Base-by-base conservation (phyloP, 2,888 invertebrate species). In the Zygothrica quintamaculata region DNA sequence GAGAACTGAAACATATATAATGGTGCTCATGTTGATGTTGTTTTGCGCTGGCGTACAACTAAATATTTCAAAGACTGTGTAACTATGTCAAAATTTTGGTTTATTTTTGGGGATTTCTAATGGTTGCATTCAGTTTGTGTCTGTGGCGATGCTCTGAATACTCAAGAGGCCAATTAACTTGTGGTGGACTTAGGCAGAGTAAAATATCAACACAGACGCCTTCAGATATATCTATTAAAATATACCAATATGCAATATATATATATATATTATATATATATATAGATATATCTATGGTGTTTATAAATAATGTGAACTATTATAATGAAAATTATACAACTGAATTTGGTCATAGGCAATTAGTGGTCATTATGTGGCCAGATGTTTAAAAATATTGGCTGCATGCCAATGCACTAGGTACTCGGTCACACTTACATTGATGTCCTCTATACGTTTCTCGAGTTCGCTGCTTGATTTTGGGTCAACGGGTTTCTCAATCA, bases 401-500 rank as follows among this genome's bases (percentile, higher is more conserved):
- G 1, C 6, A 11, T 47, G 65, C 53, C 53, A 64, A 25, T 5
- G n/a, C 4, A 9, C 51, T 56, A 9, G 16, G 46, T 15, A 40
- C 15, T 58, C 48, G 22, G 44, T 42, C 37, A 50, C 66, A 89
- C 91, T 90, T 77, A 91, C 91, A 75, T 88, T 89, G 51, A 91
- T 90, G 65, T 91, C 91, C 29, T 88, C 78, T 44, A 90, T 75
- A 36, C 91, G 85, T 46, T 88, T 88, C 61, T 89, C 88, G 51
- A 91, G 74, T 16, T 90, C 90, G n/a, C 77, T 77, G 50, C 84
- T 73, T 1, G 90, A 89, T 60, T 78, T 84, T 0, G 80, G 74
- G 72, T 91, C 88, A 1, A 90, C 79, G 12, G 90, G 89, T 50
- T 90, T 90, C 15, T 90, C 90, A 15, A 90, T 88, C 12, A 91